Evolutionary conservation across 2,888 invertebrate species (phyloP).

Genomic region (Lamproptera curius): DNA sequence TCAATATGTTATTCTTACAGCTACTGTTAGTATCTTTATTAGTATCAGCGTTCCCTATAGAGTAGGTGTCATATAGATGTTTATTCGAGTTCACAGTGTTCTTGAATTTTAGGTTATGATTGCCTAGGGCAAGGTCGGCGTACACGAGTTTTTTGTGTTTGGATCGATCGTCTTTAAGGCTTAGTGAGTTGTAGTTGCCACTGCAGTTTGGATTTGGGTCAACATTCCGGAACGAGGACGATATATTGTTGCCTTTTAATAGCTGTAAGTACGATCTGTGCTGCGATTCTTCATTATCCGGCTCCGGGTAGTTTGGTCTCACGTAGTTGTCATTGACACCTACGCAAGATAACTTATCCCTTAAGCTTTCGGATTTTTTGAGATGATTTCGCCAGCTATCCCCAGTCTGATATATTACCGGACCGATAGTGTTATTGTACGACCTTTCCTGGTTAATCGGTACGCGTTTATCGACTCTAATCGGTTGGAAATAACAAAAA

Average conservation of each 20-base stretch:
- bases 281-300: conserved; percentile 64
- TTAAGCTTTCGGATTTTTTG: conserved; percentile 71
- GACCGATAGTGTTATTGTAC: conserved; percentile 69
- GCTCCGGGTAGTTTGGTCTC: conserved; percentile 68
- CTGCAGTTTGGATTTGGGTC: conserved; percentile 54
- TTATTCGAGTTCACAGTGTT: conserved; percentile 78
- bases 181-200: conserved; percentile 55
- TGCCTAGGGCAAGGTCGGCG: conserved; percentile 75
- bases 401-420: conserved; percentile 64
- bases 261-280: conserved; percentile 67
- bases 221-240: conserved; percentile 67
- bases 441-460: conserved; percentile 65
- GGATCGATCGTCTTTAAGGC: conserved; percentile 63
- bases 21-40: conserved; percentile 62
- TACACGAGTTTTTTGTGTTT: conserved; percentile 75
- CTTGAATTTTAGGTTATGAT: conserved; percentile 77
- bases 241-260: conserved; percentile 71
- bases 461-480: conserved; percentile 78
- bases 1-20: conserved; percentile 56
- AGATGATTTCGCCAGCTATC: conserved; percentile 65
- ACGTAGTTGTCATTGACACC: conserved; percentile 71
- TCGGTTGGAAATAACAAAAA: conserved; percentile 82
- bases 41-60: conserved; percentile 61
- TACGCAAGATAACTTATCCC: conserved; percentile 72
- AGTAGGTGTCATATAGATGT: conserved; percentile 73